Percentiles rank a stretch among this genome's conserved stretches.
phyloP scores from a whole-genome alignment of 2,797 vertebrate genomes.

The Thunnus albacares region DNA sequence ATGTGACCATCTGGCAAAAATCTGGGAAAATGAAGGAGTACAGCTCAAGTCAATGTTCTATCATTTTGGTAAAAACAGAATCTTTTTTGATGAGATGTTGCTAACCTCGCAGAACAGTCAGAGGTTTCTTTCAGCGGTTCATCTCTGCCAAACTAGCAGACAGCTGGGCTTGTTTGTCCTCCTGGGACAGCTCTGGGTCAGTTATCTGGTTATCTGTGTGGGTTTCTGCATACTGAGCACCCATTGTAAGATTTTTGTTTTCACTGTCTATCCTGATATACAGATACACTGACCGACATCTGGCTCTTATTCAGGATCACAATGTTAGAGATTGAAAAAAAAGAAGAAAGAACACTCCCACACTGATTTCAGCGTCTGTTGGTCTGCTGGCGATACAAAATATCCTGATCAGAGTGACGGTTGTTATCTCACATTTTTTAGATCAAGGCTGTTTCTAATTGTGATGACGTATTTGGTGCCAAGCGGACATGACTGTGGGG shows the following conservation, averaged over 20 bases:
- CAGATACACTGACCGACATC: conserved; percentile 54
- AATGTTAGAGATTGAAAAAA: conserved; percentile 27
- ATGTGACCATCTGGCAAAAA: background rate
- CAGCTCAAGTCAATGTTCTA: background rate
- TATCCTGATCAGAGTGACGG: conserved; percentile 9
- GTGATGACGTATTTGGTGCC: conserved; percentile 8
- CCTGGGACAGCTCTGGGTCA: conserved; percentile 25
- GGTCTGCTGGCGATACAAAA: conserved; percentile 21
- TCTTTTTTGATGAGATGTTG: background rate
- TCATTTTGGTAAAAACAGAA: conserved; percentile 1
- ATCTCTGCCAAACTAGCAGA: conserved; percentile 28
- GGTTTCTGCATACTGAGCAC: conserved; percentile 36
- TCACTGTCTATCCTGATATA: conserved; percentile 27
- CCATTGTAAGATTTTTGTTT: conserved; percentile 20
- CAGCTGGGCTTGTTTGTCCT: conserved; percentile 46
- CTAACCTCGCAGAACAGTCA: conserved; percentile 16
- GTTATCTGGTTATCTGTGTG: conserved; percentile 40
- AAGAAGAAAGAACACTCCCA: conserved; percentile 46
- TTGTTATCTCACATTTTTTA: conserved; percentile 12
- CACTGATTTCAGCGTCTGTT: conserved; percentile 40
- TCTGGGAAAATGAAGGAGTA: background rate
- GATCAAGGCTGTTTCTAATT: conserved; percentile 28
- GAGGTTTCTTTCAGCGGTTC: conserved; percentile 20
- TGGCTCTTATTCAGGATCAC: conserved; percentile 49
- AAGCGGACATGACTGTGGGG: background rate